Evolutionary conservation across 2,113 vertebrate genomes (phyloP).

Genomic region (Cololabis saira): DNA sequence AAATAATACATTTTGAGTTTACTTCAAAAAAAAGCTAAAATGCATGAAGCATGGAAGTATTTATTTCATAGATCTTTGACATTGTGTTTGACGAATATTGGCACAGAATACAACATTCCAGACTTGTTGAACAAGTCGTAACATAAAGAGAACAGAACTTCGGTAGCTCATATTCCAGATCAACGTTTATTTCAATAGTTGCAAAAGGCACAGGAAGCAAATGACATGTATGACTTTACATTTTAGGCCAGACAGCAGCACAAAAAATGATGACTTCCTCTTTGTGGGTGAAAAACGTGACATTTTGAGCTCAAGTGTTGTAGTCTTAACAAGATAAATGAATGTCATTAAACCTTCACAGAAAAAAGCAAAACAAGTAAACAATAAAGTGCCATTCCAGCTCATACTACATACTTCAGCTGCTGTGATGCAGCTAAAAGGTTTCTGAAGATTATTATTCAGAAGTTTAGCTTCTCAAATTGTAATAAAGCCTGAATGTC

Average conservation of each 20-base stretch:
- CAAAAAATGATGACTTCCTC: no score
- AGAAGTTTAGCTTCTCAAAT: not conserved
- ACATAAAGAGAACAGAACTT: slow-evolving; percentile 15
- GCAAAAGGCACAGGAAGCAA: slow-evolving; percentile 40
- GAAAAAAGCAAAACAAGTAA: slow-evolving; percentile 26
- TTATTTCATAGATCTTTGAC: slow-evolving; percentile 46
- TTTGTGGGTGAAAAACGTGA: no score
- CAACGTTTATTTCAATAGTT: not conserved
- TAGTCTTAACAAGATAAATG: not conserved
- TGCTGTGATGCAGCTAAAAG: slow-evolving; percentile 3
- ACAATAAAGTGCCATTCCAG: slow-evolving; percentile 45
- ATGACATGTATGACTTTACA: slow-evolving; percentile 17
- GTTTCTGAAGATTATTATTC: not conserved
- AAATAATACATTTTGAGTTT: slow-evolving; percentile 21
- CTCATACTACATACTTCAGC: slow-evolving; percentile 2
- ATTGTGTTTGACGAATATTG: slow-evolving; percentile 26
- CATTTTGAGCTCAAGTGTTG: no score
- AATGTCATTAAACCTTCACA: slow-evolving; percentile 1
- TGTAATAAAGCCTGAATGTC: no score
- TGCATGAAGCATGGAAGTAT: slow-evolving; percentile 10
- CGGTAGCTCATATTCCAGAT: slow-evolving; percentile 10
- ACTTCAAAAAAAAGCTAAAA: slow-evolving; percentile 5
- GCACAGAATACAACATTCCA: slow-evolving; percentile 52
- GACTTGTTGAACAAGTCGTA: slow-evolving; percentile 14
- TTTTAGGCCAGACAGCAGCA: not conserved